Base-by-base conservation (phyloP, 2,113 vertebrate genomes). In the Varanus salvator region DNA sequence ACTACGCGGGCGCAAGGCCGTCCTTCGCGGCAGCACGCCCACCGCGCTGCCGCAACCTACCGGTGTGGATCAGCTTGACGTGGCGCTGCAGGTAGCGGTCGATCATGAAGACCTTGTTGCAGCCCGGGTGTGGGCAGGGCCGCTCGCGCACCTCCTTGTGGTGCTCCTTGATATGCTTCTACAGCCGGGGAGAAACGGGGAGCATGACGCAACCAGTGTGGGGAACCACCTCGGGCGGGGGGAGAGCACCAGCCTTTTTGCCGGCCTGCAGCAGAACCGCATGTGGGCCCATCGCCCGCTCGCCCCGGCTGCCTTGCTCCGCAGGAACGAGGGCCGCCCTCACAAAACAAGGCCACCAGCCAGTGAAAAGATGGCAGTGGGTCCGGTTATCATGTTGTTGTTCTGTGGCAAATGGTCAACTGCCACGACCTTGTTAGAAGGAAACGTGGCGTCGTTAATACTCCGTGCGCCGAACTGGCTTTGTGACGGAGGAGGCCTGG, bases 31-130 rank as follows among this genome's bases (percentile, higher is more conserved):
- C 15, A 74, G 15, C 5, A 48, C 19, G 9, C 23, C 11, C 34
- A 4, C 72, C 11, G 1, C 21, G 54, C 12, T 68, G 15, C 4
- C 0, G 3, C 12, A 27, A 80, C 94, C 1, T 86, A 99, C 99
- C 99, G 87, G 99, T 99, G 90, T 99, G 99, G 87, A 99, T 99
- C 92, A 99, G 98, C 87, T 99, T 99, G 91, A 99, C 97, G 0
- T 99, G 99, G 0, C 99, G 97, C 97, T 99, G 99, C 0, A 99
- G 97, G 96, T 99, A 99, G 31, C 99, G 97, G 96, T 99, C 99
- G 0, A 99, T 99, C 98, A 99, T 98, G 95, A 99, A 99, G 8
- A 99, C 98, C 92, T 99, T 99, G 97, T 99, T 99, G 96, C 99
- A 99, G 94, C 99, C 99, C 0, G 99, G 99, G 82, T 99, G 98